phyloP scores from a whole-genome alignment of 2,797 vertebrate species.

The Arnoldichthys spilopterus region DNA sequence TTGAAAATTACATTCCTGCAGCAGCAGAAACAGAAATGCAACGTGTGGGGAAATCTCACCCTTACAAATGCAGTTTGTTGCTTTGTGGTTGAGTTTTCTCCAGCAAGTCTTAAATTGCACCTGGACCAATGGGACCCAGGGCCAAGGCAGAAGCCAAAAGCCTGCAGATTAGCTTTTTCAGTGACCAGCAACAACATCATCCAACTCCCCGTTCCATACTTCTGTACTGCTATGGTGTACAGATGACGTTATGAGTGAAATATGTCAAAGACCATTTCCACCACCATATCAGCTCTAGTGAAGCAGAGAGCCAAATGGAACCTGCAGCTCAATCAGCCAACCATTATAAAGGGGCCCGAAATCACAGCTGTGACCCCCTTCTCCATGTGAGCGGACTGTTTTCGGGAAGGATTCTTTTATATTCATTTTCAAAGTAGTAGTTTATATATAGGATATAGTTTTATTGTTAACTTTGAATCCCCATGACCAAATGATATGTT shows the following conservation, averaged over 20 bases:
- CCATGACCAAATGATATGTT: too few relatives aligned
- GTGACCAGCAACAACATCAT: conserved; percentile 22
- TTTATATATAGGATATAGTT: background rate
- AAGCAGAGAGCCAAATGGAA: conserved; percentile 19
- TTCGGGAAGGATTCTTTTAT: background rate
- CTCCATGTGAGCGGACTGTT: background rate
- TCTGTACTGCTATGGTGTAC: background rate
- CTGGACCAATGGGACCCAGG: conserved; percentile 28
- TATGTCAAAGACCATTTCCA: conserved; percentile 12
- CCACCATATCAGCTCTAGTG: background rate
- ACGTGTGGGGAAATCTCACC: conserved; percentile 17
- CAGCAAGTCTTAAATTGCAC: conserved; percentile 48
- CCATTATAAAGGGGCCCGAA: conserved; percentile 18
- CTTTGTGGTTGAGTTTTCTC: conserved; percentile 37
- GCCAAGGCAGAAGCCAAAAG: conserved; percentile 7
- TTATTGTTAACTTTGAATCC: too few relatives aligned
- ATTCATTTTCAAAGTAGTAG: background rate
- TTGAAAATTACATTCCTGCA: conserved; percentile 31
- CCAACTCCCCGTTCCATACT: background rate
- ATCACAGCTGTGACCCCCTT: conserved; percentile 28
- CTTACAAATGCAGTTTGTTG: conserved; percentile 36
- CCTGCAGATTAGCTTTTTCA: conserved; percentile 21
- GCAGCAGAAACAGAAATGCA: background rate
- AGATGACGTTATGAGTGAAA: conserved; percentile 9
- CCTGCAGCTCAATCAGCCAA: background rate